Percentiles rank a stretch among this genome's conserved stretches.
Evolutionary conservation across 2,113 vertebrate species (phyloP).

Genomic region (Gobiocypris rarus): DNA sequence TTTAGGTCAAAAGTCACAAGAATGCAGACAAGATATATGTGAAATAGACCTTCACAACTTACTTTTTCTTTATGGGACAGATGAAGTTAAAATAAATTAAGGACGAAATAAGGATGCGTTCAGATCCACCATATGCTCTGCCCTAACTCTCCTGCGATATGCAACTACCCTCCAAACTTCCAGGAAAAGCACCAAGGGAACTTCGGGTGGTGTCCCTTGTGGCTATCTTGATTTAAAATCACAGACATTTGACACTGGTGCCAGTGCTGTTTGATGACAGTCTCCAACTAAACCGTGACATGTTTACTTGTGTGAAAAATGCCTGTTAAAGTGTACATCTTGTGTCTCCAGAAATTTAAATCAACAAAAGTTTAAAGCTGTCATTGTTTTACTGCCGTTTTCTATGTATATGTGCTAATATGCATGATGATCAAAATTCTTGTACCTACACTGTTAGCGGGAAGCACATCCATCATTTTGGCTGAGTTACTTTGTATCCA

Average conservation of each 20-base stretch:
- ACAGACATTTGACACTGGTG: slow-evolving; percentile 67
- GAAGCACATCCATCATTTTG: neutral
- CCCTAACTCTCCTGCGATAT: neutral
- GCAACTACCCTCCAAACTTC: neutral
- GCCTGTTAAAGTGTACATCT: neutral
- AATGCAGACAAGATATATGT: neutral
- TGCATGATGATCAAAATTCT: neutral
- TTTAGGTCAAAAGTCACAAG: neutral
- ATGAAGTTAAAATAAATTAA: neutral
- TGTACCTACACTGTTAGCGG: neutral
- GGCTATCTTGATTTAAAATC: slow-evolving; percentile 40
- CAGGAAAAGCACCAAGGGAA: neutral
- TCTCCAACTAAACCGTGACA: neutral
- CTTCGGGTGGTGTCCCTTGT: neutral
- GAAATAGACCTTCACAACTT: neutral
- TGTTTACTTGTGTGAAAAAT: neutral
- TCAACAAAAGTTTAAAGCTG: neutral
- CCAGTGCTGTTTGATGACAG: slow-evolving; percentile 53
- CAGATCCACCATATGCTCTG: neutral
- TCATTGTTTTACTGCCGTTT: neutral
- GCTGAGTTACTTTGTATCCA: neutral
- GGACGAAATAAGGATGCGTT: neutral
- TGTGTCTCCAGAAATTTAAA: neutral
- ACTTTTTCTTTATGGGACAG: too few relatives aligned
- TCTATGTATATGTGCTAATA: neutral